These are phyloP conservation scores for Eulemur coronatus DNA, from an alignment of 2,797 vertebrate genomes.

Conservation along the genomic window DNA sequence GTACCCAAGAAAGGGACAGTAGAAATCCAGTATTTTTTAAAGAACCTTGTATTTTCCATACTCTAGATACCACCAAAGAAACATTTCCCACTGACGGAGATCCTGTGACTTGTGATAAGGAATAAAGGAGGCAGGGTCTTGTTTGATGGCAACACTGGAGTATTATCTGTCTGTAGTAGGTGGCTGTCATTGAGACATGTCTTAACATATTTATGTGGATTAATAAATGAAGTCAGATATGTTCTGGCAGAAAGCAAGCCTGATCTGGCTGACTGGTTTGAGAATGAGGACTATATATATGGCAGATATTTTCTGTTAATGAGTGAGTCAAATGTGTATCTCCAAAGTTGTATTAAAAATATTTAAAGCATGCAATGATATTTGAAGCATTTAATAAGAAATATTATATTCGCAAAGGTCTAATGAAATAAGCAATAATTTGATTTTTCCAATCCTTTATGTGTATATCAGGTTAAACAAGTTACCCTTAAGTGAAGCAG, in stretches of 20 bases:
- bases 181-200: neutral
- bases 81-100: neutral
- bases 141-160: neutral
- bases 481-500: neutral
- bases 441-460: neutral
- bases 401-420: neutral
- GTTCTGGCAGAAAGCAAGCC: neutral
- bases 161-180: neutral
- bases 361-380: neutral
- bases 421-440: neutral
- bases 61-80: neutral
- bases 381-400: conserved; percentile 14
- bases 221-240: neutral
- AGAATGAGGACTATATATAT: neutral
- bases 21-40: neutral
- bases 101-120: neutral
- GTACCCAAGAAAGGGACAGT: neutral
- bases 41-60: neutral
- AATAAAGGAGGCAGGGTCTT: neutral
- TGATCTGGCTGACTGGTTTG: neutral
- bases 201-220: neutral
- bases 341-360: neutral
- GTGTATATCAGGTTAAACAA: neutral
- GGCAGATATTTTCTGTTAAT: neutral
- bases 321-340: neutral